Base-by-base conservation (phyloP, 1,140 invertebrate genomes). In the Aphaenogaster floridana region DNA sequence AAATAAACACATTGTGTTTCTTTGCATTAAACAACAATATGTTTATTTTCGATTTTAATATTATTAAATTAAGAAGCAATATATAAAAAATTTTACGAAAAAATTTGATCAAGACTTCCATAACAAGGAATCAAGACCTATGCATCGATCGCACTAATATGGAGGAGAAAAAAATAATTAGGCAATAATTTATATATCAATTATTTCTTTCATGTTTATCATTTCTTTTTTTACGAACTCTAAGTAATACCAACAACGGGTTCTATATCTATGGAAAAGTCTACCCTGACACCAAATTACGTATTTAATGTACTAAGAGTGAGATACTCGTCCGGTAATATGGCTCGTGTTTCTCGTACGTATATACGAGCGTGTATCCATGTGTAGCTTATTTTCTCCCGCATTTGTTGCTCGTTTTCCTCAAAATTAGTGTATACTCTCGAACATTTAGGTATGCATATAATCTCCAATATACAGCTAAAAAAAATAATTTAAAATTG, bases 201-300 rank as follows among this genome's bases (percentile, higher is more conserved):
- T 88, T 80, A 86, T 86, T 59, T 86, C 54, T 84, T 86, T 80
- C 66, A 66, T 69, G 81, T 90, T 64, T 63, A 61, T 42, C 48
- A 74, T 61, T 28, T 81, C 45, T 77, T 57, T 86, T 63, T 90
- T 90, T 77, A 90, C 76, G 88, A 90, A 87, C 78, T 87, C 88
- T 91, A 91, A 84, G 86, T 91, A 91, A 91, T 92, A 92, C 88
- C 92, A 92, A 93, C 89, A 93, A 92, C 88, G 89, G 93, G 86
- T 86, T 94, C 94, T 95, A 95, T 94, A 94, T 93, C 94, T 95
- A 95, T 93, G 93, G 93, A 95, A 94, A 95, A 92, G 95, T 95
- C 95, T 96, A 96, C 95, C 95, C 95, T 96, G 95, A 96, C 95
- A 96, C 94, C 94, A 95, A 95, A 95, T 96, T 96, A 96, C 95